Conservation (phyloP, 2,113 vertebrate species). For the Ranitomeya variabilis region DNA sequence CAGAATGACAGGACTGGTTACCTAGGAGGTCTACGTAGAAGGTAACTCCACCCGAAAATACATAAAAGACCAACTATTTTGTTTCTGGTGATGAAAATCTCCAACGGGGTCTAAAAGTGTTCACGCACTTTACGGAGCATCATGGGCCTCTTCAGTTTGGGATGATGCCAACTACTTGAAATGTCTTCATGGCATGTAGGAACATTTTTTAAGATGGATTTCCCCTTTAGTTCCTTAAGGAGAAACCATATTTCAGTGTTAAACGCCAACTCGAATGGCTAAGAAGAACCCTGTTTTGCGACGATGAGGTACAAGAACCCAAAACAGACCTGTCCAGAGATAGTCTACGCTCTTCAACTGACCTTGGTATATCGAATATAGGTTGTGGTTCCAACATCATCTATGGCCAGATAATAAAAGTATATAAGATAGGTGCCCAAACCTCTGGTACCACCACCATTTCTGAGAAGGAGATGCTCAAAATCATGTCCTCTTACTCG, state of each 20-base stretch:
- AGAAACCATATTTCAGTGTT: slow-evolving; percentile 6
- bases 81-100: background rate
- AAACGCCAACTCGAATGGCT: background rate
- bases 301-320: background rate
- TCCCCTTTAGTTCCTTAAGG: background rate
- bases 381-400: background rate
- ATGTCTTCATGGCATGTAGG: background rate
- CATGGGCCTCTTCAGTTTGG: background rate
- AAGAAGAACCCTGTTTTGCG: background rate
- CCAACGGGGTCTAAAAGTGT: background rate
- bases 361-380: background rate
- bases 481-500: background rate
- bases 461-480: background rate
- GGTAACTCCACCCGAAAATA: background rate
- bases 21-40: background rate
- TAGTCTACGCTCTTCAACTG: background rate
- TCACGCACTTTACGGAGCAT: background rate
- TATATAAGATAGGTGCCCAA: background rate
- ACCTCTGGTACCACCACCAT: background rate
- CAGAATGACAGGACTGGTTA: background rate
- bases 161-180: background rate
- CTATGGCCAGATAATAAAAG: background rate
- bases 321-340: background rate
- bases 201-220: background rate
- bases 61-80: background rate